phyloP scores from a whole-genome alignment of 2,888 invertebrate species.

The Mesorhabditis spiculigera region DNA sequence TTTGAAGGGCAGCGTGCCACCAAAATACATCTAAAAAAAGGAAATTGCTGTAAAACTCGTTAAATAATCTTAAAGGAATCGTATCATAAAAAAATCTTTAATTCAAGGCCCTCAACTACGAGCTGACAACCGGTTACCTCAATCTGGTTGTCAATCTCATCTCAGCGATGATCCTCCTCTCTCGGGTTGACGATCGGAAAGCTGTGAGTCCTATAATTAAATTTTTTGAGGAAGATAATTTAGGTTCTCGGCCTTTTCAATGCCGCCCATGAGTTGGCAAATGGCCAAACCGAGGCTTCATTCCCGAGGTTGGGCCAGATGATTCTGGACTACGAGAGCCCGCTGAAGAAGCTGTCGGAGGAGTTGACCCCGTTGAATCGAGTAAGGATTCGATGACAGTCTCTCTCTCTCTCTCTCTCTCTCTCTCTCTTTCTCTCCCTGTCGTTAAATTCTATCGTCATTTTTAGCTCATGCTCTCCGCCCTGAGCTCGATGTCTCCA shows the following conservation, averaged over 20 bases:
- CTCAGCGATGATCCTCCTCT: slow-evolving; percentile 91
- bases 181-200: slow-evolving; percentile 94
- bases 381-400: slow-evolving; percentile 46
- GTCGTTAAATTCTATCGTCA: slow-evolving; percentile 54
- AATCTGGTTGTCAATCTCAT: slow-evolving; percentile 91
- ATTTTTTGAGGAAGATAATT: too few relatives aligned
- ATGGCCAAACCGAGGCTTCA: slow-evolving; percentile 70
- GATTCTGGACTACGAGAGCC: slow-evolving; percentile 94
- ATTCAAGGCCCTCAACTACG: slow-evolving; percentile 79
- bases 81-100: too few relatives aligned
- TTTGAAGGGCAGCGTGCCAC: too few relatives aligned
- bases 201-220: slow-evolving; percentile 68
- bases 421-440: slow-evolving; percentile 56
- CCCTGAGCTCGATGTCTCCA: slow-evolving; percentile 80
- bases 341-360: slow-evolving; percentile 88
- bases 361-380: slow-evolving; percentile 93
- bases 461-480: slow-evolving; percentile 71
- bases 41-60: not conserved
- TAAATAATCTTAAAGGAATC: too few relatives aligned
- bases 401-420: not conserved
- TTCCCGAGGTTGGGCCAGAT: slow-evolving; percentile 94
- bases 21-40: too few relatives aligned
- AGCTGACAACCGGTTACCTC: slow-evolving; percentile 88
- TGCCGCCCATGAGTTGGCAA: slow-evolving; percentile 92
- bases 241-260: slow-evolving; percentile 81